Conservation (phyloP, 92 coral and sea anemone genomes). For the Phenganax subtilis region DNA sequence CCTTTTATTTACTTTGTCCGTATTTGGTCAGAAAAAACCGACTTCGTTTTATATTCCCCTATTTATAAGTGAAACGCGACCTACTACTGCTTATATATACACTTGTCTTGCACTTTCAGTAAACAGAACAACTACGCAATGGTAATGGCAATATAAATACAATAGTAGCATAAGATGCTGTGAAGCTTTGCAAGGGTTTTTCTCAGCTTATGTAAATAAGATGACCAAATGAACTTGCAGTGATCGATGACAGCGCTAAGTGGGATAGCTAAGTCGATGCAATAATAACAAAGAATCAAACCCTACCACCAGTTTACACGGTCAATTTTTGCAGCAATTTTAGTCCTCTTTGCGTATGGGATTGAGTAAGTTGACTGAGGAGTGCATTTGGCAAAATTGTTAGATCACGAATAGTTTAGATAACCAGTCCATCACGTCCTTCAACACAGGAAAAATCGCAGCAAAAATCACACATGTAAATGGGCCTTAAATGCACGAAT, state of each 20-base stretch:
- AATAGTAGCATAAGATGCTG: conserved; percentile 11
- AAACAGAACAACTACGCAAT: conserved; percentile 6
- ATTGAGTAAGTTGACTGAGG: no score
- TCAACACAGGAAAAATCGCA: no score
- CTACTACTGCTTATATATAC: conserved; percentile 15
- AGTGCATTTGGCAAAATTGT: no score
- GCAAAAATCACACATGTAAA: no score
- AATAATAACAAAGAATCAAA: conserved; percentile 1
- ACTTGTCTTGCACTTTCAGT: conserved; percentile 7
- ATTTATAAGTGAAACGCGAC: not conserved
- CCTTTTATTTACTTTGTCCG: not conserved
- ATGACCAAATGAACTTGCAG: not conserved
- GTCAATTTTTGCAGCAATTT: no score
- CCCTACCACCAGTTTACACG: not conserved
- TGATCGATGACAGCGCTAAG: not conserved
- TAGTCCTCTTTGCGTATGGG: no score
- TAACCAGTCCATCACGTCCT: no score
- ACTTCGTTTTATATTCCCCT: not conserved
- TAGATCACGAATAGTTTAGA: no score
- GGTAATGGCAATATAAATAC: conserved; percentile 20
- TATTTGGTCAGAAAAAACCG: not conserved
- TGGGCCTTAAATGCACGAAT: no score
- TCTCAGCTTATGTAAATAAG: conserved; percentile 8
- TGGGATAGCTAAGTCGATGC: not conserved
- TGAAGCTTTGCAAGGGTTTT: conserved; percentile 5